Base-by-base conservation (phyloP, 2,888 invertebrate genomes). In the Sesamia inferens region DNA sequence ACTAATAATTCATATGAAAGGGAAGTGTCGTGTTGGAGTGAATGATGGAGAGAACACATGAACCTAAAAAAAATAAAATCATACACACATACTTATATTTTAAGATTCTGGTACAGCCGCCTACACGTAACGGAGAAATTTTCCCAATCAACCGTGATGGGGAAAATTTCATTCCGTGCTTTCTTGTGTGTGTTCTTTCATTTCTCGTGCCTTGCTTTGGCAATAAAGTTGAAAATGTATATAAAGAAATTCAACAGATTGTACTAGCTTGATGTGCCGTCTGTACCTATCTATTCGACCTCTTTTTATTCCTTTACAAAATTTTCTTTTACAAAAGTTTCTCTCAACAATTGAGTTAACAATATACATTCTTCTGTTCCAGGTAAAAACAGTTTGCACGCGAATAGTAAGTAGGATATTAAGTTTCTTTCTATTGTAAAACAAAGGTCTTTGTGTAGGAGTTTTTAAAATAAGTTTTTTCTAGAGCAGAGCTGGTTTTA, bases 371-470 rank as follows among this genome's bases (percentile, higher is more conserved):
- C 72, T 63, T 81, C 42, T 79, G 72, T 82, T 81, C 10, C 72
- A 81, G 81, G 81, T 81, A 81, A 76, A 81, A 24, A 70, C 39
- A 16, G 39, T 59, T 51, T 16, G 31, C 31, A 55, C 19, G 69
- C 44, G 62, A 76, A 66, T 39, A 76, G 81, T 76, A 68, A 76
- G 81, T 70, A 57, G 16, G 19, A 24, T 72, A 54, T 48, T 54
- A 39, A 63, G 64, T 68, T 70, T 73, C 31, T 80, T 77, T 73
- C 51, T 74, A 31, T 70, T 80, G 67, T 77, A 48, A 44, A 70
- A 81, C 64, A 70, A 67, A 81, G 63, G 51, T 74, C 82, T 78
- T 81, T 81, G 67, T 68, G 57, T 16, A n/a, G 13, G n/a, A 51
- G 42, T 66, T 72, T 47, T 44, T n/a, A n/a, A 51, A 44, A 6